phyloP scores from a whole-genome alignment of 2,113 vertebrate genomes.

The Lota lota region DNA sequence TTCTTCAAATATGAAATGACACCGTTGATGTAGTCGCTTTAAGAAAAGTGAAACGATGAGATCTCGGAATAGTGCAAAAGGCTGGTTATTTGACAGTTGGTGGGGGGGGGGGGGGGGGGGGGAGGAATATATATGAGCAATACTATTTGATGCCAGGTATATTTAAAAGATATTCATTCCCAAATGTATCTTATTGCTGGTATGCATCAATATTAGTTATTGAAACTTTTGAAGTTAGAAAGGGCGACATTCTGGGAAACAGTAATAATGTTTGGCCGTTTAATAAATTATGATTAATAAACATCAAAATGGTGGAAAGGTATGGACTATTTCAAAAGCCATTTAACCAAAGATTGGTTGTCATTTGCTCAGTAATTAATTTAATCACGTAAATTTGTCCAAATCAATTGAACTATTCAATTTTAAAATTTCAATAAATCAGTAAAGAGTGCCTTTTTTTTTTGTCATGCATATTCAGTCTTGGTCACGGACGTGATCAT shows the following conservation, averaged over 20 bases:
- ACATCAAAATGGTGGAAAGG: conserved; percentile 57
- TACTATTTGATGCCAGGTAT: background rate
- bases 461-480: conserved; percentile 54
- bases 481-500: conserved; percentile 44
- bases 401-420: conserved; percentile 58
- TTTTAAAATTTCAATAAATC: conserved; percentile 59
- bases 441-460: conserved; percentile 60
- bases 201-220: background rate
- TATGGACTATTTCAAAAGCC: conserved; percentile 58
- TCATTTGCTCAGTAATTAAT: conserved; percentile 65
- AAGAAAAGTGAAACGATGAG: conserved; percentile 69
- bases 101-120: conserved; percentile 16
- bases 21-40: conserved; percentile 65
- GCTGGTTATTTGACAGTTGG: conserved; percentile 30
- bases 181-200: background rate
- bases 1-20: conserved; percentile 75
- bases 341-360: conserved; percentile 54
- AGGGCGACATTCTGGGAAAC: conserved; percentile 21
- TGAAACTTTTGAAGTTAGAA: conserved; percentile 12
- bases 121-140: background rate
- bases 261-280: conserved; percentile 20
- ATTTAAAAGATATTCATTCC: background rate
- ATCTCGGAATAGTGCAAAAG: conserved; percentile 41
- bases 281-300: conserved; percentile 48
- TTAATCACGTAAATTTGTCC: conserved; percentile 66